phyloP scores from a whole-genome alignment of 2,113 vertebrate species.

The Prinia subflava region DNA sequence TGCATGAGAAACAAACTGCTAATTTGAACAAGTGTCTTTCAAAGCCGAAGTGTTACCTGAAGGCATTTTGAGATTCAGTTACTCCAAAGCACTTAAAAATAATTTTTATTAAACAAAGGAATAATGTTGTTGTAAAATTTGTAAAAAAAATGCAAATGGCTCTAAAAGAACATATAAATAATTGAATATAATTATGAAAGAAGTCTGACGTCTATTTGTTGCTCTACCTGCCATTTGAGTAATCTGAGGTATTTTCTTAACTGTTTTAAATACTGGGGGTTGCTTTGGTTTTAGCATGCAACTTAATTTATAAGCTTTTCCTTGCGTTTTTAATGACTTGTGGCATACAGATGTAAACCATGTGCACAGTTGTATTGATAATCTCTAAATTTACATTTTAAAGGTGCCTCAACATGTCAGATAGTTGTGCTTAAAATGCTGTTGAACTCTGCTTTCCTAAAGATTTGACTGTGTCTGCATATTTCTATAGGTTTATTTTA shows the following conservation, averaged over 20 bases:
- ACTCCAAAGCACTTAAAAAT: background rate
- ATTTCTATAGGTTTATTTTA: background rate
- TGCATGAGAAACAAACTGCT: background rate
- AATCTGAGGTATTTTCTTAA: background rate
- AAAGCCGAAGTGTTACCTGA: background rate
- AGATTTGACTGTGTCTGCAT: background rate
- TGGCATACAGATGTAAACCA: background rate
- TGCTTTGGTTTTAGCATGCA: background rate
- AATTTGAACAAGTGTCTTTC: background rate
- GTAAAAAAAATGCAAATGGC: background rate
- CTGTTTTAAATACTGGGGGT: background rate
- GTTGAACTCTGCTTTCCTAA: background rate
- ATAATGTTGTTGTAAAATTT: background rate
- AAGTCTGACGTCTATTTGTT: background rate
- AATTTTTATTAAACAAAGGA: background rate
- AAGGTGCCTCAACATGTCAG: background rate
- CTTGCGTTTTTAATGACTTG: background rate
- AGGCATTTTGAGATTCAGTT: background rate
- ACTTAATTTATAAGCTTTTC: background rate
- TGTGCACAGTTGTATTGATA: background rate
- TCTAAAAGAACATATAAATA: background rate
- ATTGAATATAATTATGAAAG: background rate
- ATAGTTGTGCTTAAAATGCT: background rate
- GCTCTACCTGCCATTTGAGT: background rate
- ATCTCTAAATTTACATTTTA: background rate